These are phyloP conservation scores for Rousettus madagascariensis DNA, from an alignment of 2,797 vertebrate genomes.

Conservation along the genomic window DNA sequence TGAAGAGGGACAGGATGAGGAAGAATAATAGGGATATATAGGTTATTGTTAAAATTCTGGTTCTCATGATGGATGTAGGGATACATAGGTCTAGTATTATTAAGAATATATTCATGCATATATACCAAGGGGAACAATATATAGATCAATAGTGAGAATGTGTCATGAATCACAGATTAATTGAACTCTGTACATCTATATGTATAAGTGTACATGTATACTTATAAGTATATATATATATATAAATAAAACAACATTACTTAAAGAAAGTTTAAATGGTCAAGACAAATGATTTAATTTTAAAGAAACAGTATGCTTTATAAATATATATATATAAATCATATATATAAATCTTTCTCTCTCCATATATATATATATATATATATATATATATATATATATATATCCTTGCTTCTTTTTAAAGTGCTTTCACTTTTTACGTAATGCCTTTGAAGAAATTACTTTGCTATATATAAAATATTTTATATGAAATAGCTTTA, in stretches of 20 bases:
- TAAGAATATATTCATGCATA: neutral
- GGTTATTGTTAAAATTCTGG: neutral
- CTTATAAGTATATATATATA: too few relatives aligned
- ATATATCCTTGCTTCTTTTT: neutral
- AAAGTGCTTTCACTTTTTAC: neutral
- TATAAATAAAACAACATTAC: neutral
- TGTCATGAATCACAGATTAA: neutral
- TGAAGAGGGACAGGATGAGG: neutral
- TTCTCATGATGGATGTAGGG: neutral
- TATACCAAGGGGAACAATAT: neutral
- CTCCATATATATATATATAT: neutral
- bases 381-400: neutral
- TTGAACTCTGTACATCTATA: neutral
- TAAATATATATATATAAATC: too few relatives aligned
- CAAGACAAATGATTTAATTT: conserved; percentile 1
- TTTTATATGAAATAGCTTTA: neutral
- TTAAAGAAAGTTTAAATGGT: conserved; percentile 3
- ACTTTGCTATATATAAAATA: neutral
- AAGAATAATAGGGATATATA: neutral
- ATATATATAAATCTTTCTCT: neutral
- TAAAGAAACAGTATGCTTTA: neutral
- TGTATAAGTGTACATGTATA: too few relatives aligned
- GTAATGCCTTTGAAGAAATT: conserved; percentile 9
- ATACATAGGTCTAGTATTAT: neutral
- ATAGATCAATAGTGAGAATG: neutral